Evolutionary conservation across 64 coral and sea anemone genomes (phyloP).

Genomic region (Pocillopora verrucosa): DNA sequence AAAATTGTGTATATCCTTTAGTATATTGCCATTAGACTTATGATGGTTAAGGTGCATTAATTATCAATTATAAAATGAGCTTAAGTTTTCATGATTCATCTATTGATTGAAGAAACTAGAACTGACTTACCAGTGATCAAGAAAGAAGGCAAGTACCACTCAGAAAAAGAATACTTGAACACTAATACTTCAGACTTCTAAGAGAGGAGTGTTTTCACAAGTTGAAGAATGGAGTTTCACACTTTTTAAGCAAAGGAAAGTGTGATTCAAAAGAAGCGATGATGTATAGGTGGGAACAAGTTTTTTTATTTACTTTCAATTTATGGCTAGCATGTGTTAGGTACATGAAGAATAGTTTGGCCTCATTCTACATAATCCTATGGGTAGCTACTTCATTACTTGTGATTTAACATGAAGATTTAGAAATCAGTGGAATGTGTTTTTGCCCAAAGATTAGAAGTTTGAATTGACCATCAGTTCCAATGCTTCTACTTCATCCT

Average conservation of each 20-base stretch:
- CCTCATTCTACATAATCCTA: too few relatives aligned
- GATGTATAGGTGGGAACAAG: constrained; percentile 47
- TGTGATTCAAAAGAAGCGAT: constrained; percentile 65
- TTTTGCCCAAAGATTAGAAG: too few relatives aligned
- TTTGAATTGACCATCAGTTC: too few relatives aligned
- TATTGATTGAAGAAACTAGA: background rate
- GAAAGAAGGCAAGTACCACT: constrained; percentile 4
- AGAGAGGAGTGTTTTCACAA: constrained; percentile 79
- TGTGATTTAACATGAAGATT: too few relatives aligned
- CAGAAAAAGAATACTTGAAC: constrained; percentile 48
- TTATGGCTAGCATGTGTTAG: too few relatives aligned
- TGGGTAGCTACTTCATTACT: too few relatives aligned
- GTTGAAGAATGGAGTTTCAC: constrained; percentile 56
- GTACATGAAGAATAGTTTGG: too few relatives aligned
- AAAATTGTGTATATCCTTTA: too few relatives aligned
- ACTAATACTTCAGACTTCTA: constrained; percentile 64
- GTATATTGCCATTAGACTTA: too few relatives aligned
- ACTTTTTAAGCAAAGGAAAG: constrained; percentile 12
- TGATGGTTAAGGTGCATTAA: too few relatives aligned
- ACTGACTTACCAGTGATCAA: background rate
- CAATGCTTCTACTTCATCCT: too few relatives aligned
- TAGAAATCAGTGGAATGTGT: too few relatives aligned
- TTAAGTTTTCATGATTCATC: background rate
- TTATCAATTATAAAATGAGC: background rate
- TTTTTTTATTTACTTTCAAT: background rate